Base-by-base conservation (phyloP, 37 sponge, comb jelly and placozoan genomes). In the Aphrocallistes beatrix region DNA sequence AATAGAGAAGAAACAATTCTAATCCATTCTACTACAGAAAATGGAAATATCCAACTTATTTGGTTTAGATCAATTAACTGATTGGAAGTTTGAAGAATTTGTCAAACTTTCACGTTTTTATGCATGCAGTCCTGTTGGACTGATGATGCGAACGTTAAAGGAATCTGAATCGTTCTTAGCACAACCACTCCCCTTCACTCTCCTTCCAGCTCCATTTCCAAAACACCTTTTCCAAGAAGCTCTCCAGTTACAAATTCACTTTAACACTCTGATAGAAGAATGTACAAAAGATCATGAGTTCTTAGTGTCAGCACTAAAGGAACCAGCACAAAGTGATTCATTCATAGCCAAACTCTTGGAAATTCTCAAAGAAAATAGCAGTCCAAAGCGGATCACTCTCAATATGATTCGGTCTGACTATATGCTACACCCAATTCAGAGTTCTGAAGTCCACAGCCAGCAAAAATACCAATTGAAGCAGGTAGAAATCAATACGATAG, bases 221-320 rank as follows among this genome's bases (percentile, higher is more conserved):
- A 38, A 50, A 38, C 85, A 84, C 0, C 87, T 60, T 37, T 91
- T 86, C 82, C 51, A 88, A 50, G 48, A 82, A 23, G 91, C 69
- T 1, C n/a, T 37, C 21, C 30, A 37, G 23, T 81, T 88, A 8
- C 91, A 91, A 38, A 19, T 51, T 0, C 85, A 83, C 36, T 28
- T 88, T 25, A 91, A 91, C 75, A 0, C 39, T 28, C 49, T 91
- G 0, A 36, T 91, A 16, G 88, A 91, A 19, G 82, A 84, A 6
- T 42, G 88, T 13, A 88, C 88, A 34, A 38, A 37, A 13, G 87
- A 88, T 38, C 51, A 86, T 36, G 83, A 91, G n/a, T 90, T 90
- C 81, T 38, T 90, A 38, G 0, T 60, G n/a, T 21, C 25, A 13
- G 75, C 75, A 13, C 34, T 60, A 30, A 30, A 60, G 34, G 75